A percentile compares a stretch with the other conserved stretches of the same genome.
Conservation (phyloP, 2,113 vertebrate species). For the Oophaga pumilio region DNA sequence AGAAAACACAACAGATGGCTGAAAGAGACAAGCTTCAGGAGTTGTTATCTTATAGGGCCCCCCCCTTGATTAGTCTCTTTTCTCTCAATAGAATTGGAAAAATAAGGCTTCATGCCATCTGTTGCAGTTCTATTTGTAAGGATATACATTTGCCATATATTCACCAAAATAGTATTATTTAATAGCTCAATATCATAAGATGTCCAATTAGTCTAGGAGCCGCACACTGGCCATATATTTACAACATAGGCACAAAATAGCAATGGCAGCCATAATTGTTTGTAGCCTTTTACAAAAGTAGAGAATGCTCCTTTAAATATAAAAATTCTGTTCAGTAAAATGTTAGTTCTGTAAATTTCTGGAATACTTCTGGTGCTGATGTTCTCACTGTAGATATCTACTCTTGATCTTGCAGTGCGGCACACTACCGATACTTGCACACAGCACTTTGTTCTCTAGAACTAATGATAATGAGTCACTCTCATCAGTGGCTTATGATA, state of each 20-base stretch:
- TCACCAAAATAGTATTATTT: neutral
- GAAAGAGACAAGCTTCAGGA: too few relatives aligned
- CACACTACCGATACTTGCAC: neutral
- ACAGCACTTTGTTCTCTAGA: neutral
- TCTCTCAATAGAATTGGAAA: neutral
- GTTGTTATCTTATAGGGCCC: too few relatives aligned
- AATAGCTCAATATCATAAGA: neutral
- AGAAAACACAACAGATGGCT: too few relatives aligned
- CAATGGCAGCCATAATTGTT: neutral
- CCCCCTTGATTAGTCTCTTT: neutral
- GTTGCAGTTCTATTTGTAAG: neutral
- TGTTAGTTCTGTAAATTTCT: neutral
- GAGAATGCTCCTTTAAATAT: neutral
- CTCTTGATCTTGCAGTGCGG: neutral
- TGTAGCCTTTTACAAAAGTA: neutral
- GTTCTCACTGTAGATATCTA: neutral
- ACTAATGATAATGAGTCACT: neutral
- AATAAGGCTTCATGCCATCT: neutral
- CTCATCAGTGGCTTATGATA: slow-evolving; percentile 67
- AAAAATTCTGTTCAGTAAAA: neutral
- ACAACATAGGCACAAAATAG: neutral
- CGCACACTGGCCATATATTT: neutral
- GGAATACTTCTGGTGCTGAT: neutral
- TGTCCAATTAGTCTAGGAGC: neutral
- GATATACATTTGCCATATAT: neutral